A percentile compares a stretch with the other conserved stretches of the same genome.
Evolutionary conservation across 2,888 invertebrate genomes (phyloP).

Genomic region (Polyommatus iphigenia): DNA sequence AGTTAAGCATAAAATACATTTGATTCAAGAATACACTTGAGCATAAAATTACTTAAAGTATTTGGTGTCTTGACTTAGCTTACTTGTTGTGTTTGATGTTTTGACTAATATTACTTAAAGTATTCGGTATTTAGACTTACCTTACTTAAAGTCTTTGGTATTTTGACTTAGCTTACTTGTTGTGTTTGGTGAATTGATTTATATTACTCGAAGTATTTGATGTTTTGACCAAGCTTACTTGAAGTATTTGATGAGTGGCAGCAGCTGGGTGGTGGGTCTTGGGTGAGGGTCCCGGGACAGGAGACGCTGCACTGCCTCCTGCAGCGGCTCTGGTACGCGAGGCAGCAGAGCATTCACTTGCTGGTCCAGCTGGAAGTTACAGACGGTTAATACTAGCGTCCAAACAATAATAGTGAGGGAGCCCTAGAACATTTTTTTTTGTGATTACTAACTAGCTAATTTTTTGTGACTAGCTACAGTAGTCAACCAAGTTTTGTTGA

Average conservation of each 20-base stretch:
- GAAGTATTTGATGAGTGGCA: slow-evolving; percentile 94
- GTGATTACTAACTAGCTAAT: no score
- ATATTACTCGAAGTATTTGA: not conserved
- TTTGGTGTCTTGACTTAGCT: no score
- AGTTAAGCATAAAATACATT: no score
- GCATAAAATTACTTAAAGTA: no score
- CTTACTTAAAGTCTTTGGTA: no score
- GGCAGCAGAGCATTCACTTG: slow-evolving; percentile 89
- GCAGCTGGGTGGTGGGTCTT: slow-evolving; percentile 93
- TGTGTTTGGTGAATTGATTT: no score
- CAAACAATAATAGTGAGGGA: not conserved
- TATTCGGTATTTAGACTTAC: no score
- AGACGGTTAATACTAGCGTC: not conserved
- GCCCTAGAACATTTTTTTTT: no score
- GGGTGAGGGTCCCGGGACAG: slow-evolving; percentile 91
- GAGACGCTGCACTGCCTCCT: slow-evolving; percentile 92
- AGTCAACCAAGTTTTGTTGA: no score
- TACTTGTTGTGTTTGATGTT: no score
- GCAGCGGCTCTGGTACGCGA: slow-evolving; percentile 89
- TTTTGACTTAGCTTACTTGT: not conserved
- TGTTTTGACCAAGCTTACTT: slow-evolving; percentile 80
- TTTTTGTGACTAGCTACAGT: no score
- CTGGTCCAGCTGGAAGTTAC: slow-evolving; percentile 85
- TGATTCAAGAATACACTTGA: no score
- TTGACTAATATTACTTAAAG: not conserved